A percentile compares a stretch with the other conserved stretches of the same genome.
Evolutionary conservation across 2,888 invertebrate genomes (phyloP).

Genomic region (Rhagium mordax): DNA sequence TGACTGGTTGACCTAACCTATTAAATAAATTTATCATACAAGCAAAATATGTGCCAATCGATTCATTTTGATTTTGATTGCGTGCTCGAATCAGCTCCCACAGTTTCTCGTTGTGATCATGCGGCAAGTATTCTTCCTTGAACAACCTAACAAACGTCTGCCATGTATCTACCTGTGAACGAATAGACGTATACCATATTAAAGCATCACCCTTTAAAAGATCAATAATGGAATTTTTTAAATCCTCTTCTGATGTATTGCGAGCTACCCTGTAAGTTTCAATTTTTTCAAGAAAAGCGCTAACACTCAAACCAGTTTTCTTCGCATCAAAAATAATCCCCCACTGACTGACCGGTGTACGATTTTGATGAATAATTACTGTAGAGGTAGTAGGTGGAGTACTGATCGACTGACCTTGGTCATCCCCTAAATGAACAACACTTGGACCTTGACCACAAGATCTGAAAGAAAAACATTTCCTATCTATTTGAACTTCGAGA

Average conservation of each 20-base stretch:
- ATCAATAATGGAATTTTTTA: background rate
- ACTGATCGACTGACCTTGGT: background rate
- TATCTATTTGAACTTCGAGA: background rate
- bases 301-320: background rate
- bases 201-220: slow-evolving; percentile 1
- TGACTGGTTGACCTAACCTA: too few species aligned
- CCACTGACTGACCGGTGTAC: background rate
- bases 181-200: background rate
- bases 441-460: background rate
- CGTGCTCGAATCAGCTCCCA: background rate
- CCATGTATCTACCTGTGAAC: background rate
- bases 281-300: background rate
- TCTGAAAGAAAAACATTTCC: background rate
- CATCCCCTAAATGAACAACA: background rate
- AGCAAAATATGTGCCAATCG: too few species aligned
- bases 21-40: too few species aligned
- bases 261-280: background rate
- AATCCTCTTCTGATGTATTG: background rate
- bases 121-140: background rate
- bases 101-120: background rate
- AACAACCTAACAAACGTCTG: background rate
- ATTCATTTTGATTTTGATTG: background rate
- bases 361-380: background rate
- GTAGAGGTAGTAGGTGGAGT: background rate
- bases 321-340: background rate